Evolutionary conservation across 2,888 invertebrate species (phyloP).

Genomic region (Labia minor): DNA sequence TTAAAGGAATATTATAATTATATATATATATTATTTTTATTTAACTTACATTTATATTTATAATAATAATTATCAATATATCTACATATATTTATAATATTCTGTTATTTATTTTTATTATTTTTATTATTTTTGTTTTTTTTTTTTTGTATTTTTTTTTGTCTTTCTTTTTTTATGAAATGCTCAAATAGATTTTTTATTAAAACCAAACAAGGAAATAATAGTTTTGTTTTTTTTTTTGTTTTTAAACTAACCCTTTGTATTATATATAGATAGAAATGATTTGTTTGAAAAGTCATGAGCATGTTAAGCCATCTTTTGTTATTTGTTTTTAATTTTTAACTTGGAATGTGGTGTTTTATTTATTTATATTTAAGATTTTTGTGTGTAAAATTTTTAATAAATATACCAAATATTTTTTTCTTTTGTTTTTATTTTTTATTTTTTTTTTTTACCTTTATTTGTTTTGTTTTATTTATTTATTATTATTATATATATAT

Average conservation of each 20-base stretch:
- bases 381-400: background rate
- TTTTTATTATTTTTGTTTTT: too few relatives aligned
- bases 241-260: background rate
- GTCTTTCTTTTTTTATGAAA: background rate
- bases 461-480: too few relatives aligned
- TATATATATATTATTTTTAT: background rate
- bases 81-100: background rate
- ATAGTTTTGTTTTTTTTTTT: background rate
- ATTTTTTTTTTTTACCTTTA: background rate
- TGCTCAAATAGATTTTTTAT: background rate
- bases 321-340: constrained; percentile 13
- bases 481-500: too few relatives aligned
- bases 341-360: background rate
- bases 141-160: too few relatives aligned
- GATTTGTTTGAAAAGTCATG: background rate
- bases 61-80: too few relatives aligned
- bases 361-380: background rate
- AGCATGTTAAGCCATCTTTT: background rate
- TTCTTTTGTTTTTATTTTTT: background rate
- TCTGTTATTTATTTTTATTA: background rate
- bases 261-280: background rate
- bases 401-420: constrained; percentile 8
- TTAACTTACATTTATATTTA: too few relatives aligned
- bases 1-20: constrained; percentile 44
- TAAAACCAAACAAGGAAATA: background rate